A percentile compares a stretch with the other conserved stretches of the same genome.
phyloP scores from a whole-genome alignment of 2,888 invertebrate genomes.

The Agonopterix arenella region DNA sequence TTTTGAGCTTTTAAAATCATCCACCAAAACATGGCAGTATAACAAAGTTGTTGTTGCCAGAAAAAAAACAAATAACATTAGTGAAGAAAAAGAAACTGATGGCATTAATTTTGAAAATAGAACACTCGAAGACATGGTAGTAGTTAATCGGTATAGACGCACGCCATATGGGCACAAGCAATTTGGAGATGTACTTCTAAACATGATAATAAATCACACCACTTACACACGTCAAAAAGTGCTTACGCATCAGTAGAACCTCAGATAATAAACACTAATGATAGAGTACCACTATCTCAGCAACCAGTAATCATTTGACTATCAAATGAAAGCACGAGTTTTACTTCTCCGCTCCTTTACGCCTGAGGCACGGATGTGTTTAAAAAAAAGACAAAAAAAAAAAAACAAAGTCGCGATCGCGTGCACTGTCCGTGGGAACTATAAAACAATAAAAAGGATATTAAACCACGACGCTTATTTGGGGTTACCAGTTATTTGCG shows the following conservation, averaged over 20 bases:
- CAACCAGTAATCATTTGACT: constrained; percentile 57
- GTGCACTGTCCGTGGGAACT: constrained; percentile 66
- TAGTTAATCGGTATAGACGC: constrained; percentile 27
- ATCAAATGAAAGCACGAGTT: constrained; percentile 57
- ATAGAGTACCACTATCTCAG: constrained; percentile 42
- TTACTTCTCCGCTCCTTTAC: constrained; percentile 42
- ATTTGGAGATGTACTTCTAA: constrained; percentile 29
- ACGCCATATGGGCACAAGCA: constrained; percentile 31
- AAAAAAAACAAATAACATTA: constrained; percentile 6
- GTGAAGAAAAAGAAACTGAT: constrained; percentile 10
- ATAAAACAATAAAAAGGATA: constrained; percentile 47
- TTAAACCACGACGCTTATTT: constrained; percentile 42
- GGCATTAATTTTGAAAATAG: constrained; percentile 19
- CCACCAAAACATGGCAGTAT: constrained; percentile 17
- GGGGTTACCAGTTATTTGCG: constrained; percentile 48
- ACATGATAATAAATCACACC: constrained; percentile 55
- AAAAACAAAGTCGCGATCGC: constrained; percentile 44
- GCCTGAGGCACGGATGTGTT: constrained; percentile 63
- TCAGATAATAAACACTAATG: constrained; percentile 57
- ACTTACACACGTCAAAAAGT: constrained; percentile 56
- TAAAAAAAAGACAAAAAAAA: constrained; percentile 33
- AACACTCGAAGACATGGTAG: constrained; percentile 21
- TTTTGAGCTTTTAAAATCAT: background rate
- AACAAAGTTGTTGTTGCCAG: constrained; percentile 10
- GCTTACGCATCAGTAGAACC: constrained; percentile 51